Base-by-base conservation (phyloP, 2,888 invertebrate genomes). In the Actias luna region DNA sequence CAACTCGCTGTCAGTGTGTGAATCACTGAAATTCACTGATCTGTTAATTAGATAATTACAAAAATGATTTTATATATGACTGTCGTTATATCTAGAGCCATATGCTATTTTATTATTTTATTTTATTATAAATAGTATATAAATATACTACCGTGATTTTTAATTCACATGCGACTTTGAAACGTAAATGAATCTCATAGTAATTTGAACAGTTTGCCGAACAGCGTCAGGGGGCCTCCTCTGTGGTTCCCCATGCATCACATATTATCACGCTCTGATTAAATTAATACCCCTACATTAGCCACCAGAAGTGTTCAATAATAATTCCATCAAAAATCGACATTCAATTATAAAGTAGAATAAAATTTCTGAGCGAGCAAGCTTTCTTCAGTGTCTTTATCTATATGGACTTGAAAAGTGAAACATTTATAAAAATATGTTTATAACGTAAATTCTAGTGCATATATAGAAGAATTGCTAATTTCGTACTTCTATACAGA, bases 201-300 rank as follows among this genome's bases (percentile, higher is more conserved):
- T 46, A 50, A 25, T 50, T 50, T 22, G 22, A 46, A 5, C 12
- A 39, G 36, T 46, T 50, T 22, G 12, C 29, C 29, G 55, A 55
- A 55, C 29, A n/a, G 29, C 55, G 55, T 55, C 55, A 55, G n/a
- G 55, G 55, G 55, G 55, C 55, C 55, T 16, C 55, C 55, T 16
- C 29, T 55, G 29, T 27, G 27, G 8, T 7, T 29, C 55, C 29
- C 55, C 55, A 55, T 55, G 55, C 55, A 55, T 55, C 55, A 55
- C 55, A 14, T 55, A 55, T 29, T 55, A 55, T n/a, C 55, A 55
- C 29, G 55, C 55, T 55, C 55, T 55, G 55, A 55, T 55, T 55
- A 27, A 55, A 55, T 29, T 55, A 55, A 55, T 27, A 55, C 29
- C 29, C 25, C n/a, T n/a, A 52, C 1, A 25, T 29, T 52, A 52